Percentiles rank a stretch among this genome's conserved stretches.
These are phyloP conservation scores for Xenotilapia leptura DNA, from an alignment of 2,113 vertebrate genomes.

Conservation along the genomic window DNA sequence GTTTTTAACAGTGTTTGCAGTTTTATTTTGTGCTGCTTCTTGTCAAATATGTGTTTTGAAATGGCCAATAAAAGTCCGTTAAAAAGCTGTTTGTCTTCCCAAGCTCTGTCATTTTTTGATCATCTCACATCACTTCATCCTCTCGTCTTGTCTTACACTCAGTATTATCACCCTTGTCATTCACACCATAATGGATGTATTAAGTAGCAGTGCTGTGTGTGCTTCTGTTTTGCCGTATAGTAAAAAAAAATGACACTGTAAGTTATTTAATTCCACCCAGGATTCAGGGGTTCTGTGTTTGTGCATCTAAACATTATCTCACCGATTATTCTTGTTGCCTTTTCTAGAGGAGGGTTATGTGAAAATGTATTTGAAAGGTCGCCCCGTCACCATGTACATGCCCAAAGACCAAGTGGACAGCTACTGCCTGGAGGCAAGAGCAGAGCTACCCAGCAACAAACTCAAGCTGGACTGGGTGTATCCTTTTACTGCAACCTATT, in stretches of 20 bases:
- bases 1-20: slow-evolving; percentile 23
- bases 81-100: slow-evolving; percentile 35
- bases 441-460: slow-evolving; percentile 84
- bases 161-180: not conserved
- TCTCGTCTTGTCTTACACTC: not conserved
- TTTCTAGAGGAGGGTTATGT: slow-evolving; percentile 96
- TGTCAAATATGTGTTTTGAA: slow-evolving; percentile 46
- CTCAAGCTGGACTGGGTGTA: slow-evolving; percentile 99
- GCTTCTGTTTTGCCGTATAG: not conserved
- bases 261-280: not conserved
- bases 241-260: not conserved
- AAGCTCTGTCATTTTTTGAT: slow-evolving; percentile 25
- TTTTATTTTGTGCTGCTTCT: slow-evolving; percentile 27
- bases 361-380: slow-evolving; percentile 97
- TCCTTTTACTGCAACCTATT: slow-evolving; percentile 73
- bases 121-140: not conserved
- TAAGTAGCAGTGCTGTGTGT: not conserved
- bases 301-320: not conserved
- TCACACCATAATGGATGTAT: not conserved
- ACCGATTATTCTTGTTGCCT: slow-evolving; percentile 57
- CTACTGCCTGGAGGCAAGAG: slow-evolving; percentile 90
- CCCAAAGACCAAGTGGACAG: slow-evolving; percentile 91
- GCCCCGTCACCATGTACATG: slow-evolving; percentile 97
- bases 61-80: slow-evolving; percentile 63
- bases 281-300: not conserved